Conservation (phyloP, 2,113 vertebrate genomes). For the Microtus montanus region DNA sequence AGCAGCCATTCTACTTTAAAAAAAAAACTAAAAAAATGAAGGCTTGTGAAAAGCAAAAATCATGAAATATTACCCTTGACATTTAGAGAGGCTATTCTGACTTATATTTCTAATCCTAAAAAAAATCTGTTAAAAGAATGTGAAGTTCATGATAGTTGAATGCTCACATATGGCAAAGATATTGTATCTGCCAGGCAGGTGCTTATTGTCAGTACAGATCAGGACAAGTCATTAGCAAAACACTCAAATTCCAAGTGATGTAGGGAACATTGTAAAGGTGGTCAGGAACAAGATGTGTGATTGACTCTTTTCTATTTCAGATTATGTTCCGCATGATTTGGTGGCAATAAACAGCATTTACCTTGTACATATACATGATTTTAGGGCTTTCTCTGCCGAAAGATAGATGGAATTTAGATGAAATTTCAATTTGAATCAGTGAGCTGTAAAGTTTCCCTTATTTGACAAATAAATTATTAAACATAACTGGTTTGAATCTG, state of each 20-base stretch:
- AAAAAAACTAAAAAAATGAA: neutral
- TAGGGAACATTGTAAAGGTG: neutral
- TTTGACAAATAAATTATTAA: conserved; percentile 68
- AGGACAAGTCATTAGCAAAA: conserved; percentile 43
- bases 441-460: conserved; percentile 51
- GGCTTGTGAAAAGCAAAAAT: neutral
- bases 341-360: conserved; percentile 37
- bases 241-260: conserved; percentile 35
- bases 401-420: conserved; percentile 64
- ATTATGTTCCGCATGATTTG: conserved; percentile 53
- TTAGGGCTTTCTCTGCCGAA: conserved; percentile 46
- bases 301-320: conserved; percentile 47
- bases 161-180: neutral
- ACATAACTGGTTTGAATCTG: conserved; percentile 18
- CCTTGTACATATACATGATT: conserved; percentile 16
- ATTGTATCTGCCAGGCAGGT: neutral
- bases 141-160: conserved; percentile 12
- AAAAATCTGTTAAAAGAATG: neutral
- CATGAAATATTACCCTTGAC: neutral
- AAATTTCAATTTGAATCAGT: conserved; percentile 66
- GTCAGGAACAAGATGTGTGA: conserved; percentile 19
- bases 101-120: neutral
- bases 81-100: neutral
- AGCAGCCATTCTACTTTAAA: neutral
- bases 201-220: neutral